These are phyloP conservation scores for Sinocyclocheilus anophthalmus DNA, from an alignment of 2,113 vertebrate genomes.

Conservation along the genomic window DNA sequence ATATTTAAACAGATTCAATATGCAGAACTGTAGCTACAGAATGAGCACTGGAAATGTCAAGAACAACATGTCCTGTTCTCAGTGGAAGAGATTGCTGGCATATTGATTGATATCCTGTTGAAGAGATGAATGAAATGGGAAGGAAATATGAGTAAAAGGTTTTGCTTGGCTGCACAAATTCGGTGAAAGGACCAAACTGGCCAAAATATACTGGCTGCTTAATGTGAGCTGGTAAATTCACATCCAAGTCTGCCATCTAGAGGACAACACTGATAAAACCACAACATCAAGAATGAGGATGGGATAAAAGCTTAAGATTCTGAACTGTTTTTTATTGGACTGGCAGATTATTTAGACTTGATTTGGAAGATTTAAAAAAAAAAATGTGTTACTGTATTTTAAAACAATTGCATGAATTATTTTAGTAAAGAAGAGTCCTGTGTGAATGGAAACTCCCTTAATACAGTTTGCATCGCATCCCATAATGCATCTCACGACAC, in stretches of 20 bases:
- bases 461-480: neutral
- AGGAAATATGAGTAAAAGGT: slow-evolving; percentile 3
- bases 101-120: slow-evolving; percentile 24
- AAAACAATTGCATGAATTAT: neutral
- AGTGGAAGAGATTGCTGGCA: neutral
- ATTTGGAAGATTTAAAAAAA: neutral
- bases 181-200: neutral
- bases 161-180: slow-evolving; percentile 33
- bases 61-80: neutral
- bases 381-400: neutral
- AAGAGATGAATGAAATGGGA: neutral
- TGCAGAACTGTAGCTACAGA: neutral
- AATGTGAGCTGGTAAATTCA: neutral
- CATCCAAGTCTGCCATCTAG: slow-evolving; percentile 41
- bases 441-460: neutral
- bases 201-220: neutral
- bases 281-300: neutral
- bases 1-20: neutral
- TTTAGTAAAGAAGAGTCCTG: neutral
- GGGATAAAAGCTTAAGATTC: neutral
- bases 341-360: no score
- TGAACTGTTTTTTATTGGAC: neutral
- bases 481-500: neutral
- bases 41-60: neutral
- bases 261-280: neutral